Conservation (phyloP, 2,113 vertebrate genomes). For the Myrmecophaga tridactyla region DNA sequence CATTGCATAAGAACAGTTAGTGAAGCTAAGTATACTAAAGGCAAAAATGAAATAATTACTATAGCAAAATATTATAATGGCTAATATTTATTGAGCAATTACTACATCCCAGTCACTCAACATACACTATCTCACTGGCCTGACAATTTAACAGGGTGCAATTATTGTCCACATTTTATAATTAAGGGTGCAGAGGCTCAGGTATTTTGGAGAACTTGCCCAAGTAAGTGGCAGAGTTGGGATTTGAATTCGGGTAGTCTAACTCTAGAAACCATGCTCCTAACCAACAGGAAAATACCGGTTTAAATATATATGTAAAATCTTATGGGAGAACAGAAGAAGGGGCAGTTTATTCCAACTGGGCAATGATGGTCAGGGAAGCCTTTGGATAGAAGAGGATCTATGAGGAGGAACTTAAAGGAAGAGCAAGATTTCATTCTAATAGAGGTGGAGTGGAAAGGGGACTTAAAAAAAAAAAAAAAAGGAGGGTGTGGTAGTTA, state of each 20-base stretch:
- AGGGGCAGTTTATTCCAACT: not conserved
- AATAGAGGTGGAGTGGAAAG: not conserved
- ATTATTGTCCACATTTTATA: no score
- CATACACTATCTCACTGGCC: not conserved
- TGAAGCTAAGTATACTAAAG: not conserved
- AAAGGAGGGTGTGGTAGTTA: no score
- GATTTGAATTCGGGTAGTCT: not conserved
- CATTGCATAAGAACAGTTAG: not conserved
- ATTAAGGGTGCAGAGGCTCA: not conserved
- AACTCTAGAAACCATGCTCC: not conserved
- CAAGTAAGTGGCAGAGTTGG: not conserved
- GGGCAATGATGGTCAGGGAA: not conserved
- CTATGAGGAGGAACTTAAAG: not conserved
- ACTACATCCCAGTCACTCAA: not conserved
- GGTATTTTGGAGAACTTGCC: not conserved
- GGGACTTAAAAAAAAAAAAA: no score
- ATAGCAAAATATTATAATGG: not conserved
- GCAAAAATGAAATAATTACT: not conserved
- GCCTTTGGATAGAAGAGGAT: no score
- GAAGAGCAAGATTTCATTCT: not conserved
- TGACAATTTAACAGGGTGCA: not conserved
- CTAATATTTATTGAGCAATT: not conserved
- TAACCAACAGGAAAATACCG: not conserved
- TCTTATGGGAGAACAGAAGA: not conserved
- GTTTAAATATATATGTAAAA: not conserved